Percentiles rank a stretch among this genome's conserved stretches.
phyloP scores from a whole-genome alignment of 2,888 invertebrate genomes.

The Melanophora roralis region DNA sequence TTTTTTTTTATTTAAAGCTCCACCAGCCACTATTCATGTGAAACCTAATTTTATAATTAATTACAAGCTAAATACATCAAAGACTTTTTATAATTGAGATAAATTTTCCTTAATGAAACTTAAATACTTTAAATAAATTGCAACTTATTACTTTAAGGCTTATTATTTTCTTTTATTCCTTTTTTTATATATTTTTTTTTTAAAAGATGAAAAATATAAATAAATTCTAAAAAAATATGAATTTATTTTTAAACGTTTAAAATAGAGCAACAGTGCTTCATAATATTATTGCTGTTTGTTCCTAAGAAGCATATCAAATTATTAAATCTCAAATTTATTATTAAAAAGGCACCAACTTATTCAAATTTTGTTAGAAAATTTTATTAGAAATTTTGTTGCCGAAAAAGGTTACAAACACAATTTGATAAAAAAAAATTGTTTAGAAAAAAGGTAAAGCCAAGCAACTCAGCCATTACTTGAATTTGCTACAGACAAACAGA shows the following conservation, averaged over 20 bases:
- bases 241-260: not conserved
- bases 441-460: not conserved
- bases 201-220: not conserved
- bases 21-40: too few species aligned
- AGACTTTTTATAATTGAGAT: not conserved
- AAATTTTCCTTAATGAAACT: not conserved
- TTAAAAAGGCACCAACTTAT: slow-evolving; percentile 46
- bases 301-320: slow-evolving; percentile 50
- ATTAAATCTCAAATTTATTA: slow-evolving; percentile 60
- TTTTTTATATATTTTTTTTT: not conserved
- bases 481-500: not conserved
- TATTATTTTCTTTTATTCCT: slow-evolving; percentile 39
- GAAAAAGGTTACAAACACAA: slow-evolving; percentile 41
- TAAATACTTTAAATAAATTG: slow-evolving; percentile 67
- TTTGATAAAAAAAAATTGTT: slow-evolving; percentile 51
- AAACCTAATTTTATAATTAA: not conserved
- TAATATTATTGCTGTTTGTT: not conserved
- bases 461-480: not conserved
- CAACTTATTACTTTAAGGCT: slow-evolving; percentile 70
- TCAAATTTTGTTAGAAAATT: not conserved
- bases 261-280: not conserved
- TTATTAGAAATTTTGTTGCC: not conserved
- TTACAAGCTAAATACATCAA: slow-evolving; percentile 36
- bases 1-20: too few species aligned
- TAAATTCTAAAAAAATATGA: too few species aligned